Conservation (phyloP, 1,140 invertebrate species). For the Artemia franciscana region DNA sequence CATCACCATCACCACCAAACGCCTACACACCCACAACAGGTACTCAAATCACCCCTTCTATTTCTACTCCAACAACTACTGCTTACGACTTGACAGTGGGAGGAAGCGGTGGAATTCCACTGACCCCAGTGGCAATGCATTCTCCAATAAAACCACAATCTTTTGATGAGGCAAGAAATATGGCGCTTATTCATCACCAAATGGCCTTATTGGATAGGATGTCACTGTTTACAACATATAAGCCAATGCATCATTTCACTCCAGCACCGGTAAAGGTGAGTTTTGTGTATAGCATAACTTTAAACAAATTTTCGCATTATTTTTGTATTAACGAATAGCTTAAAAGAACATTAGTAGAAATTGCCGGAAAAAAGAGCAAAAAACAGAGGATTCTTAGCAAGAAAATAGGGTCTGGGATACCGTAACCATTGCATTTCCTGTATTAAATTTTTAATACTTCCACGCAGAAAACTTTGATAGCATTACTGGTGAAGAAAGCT, state of each 20-base stretch:
- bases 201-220: slow-evolving; percentile 3
- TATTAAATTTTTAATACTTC: no score
- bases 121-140: slow-evolving; percentile 2
- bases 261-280: slow-evolving; percentile 12
- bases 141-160: background rate
- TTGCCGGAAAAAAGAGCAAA: no score
- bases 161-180: background rate
- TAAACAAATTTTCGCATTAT: no score
- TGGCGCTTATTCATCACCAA: slow-evolving; percentile 1
- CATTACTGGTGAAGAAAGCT: no score
- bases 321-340: no score
- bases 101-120: slow-evolving; percentile 1
- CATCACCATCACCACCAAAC: slow-evolving; percentile 6
- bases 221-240: slow-evolving; percentile 5
- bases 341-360: no score
- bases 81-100: slow-evolving; percentile 9
- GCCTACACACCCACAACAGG: slow-evolving; percentile 6
- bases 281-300: no score
- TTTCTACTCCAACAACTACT: slow-evolving; percentile 17
- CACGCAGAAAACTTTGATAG: no score
- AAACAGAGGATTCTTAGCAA: no score
- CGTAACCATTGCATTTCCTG: no score
- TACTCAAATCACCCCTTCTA: slow-evolving; percentile 14
- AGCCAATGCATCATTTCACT: slow-evolving; percentile 8
- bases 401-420: no score